Conservation (phyloP, 2,888 invertebrate species). For the Drosophila paucipuncta region DNA sequence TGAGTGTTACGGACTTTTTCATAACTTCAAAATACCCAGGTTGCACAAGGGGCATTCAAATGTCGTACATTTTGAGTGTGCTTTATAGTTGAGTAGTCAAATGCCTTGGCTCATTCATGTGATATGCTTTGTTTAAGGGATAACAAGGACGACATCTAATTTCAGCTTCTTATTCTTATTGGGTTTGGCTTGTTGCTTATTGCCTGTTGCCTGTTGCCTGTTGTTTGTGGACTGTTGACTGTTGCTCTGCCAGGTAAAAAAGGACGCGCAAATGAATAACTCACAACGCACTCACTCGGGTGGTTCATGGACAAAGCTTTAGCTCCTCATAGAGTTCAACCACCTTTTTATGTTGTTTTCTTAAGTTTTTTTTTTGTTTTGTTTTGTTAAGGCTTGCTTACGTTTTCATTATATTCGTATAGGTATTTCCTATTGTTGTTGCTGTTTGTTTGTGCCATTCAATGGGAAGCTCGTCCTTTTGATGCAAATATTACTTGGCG, state of each 20-base stretch:
- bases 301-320: conserved; percentile 56
- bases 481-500: conserved; percentile 47
- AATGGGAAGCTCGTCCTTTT: conserved; percentile 66
- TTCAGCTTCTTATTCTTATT: conserved; percentile 35
- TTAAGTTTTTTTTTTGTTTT: conserved; percentile 19
- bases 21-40: background rate
- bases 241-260: conserved; percentile 21
- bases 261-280: conserved; percentile 45
- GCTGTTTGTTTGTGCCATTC: conserved; percentile 40
- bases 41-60: background rate
- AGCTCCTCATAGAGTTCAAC: conserved; percentile 62
- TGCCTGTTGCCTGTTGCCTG: background rate
- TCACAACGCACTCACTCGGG: conserved; percentile 12
- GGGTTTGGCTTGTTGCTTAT: conserved; percentile 19
- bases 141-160: conserved; percentile 39
- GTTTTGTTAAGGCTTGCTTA: conserved; percentile 6
- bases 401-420: conserved; percentile 25
- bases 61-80: background rate
- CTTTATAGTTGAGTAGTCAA: background rate
- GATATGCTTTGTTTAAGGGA: conserved; percentile 12
- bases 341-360: conserved; percentile 50
- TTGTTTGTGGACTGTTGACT: background rate
- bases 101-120: background rate
- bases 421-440: conserved; percentile 41
- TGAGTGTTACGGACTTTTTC: background rate